Evolutionary conservation across 2,113 vertebrate genomes (phyloP).

Genomic region (Brachyhypopomus gauderio): DNA sequence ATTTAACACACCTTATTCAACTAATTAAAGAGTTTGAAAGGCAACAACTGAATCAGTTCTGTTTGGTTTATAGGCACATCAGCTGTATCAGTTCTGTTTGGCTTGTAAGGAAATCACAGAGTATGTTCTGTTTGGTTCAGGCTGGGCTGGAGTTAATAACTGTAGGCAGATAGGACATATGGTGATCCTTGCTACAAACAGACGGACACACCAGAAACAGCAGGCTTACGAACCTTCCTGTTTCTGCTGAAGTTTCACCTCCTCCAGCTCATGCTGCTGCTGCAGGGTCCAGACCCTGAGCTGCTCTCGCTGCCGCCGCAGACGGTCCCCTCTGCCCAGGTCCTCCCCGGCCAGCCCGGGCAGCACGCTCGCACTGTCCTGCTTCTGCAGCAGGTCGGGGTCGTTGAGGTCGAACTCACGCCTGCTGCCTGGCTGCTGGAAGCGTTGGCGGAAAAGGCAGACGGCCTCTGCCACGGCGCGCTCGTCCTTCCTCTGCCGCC

Average conservation of each 20-base stretch:
- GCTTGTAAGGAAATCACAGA: no score
- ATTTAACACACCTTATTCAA: no score
- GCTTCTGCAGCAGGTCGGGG: constrained; percentile 72
- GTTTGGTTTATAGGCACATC: no score
- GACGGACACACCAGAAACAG: no score
- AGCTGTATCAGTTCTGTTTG: no score
- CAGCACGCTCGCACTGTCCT: constrained; percentile 66
- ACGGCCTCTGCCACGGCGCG: constrained; percentile 67
- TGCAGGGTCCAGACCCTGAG: constrained; percentile 82
- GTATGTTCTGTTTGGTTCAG: no score
- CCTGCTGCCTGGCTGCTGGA: constrained; percentile 75
- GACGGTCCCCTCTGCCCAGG: constrained; percentile 64
- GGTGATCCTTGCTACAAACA: no score
- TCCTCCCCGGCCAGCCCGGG: constrained; percentile 88
- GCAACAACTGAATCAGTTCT: no score
- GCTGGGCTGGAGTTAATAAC: no score
- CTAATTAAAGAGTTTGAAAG: no score
- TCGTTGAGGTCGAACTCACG: constrained; percentile 82
- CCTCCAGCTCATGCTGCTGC: constrained; percentile 76
- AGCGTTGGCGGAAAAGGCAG: constrained; percentile 67
- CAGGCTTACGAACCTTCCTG: constrained; percentile 69
- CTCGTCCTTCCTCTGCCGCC: constrained; percentile 66
- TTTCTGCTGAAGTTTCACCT: constrained; percentile 64
- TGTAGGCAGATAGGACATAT: no score
- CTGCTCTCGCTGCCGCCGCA: constrained; percentile 82